A percentile compares a stretch with the other conserved stretches of the same genome.
phyloP scores from a whole-genome alignment of 2,113 vertebrate genomes.

The Melospiza georgiana region DNA sequence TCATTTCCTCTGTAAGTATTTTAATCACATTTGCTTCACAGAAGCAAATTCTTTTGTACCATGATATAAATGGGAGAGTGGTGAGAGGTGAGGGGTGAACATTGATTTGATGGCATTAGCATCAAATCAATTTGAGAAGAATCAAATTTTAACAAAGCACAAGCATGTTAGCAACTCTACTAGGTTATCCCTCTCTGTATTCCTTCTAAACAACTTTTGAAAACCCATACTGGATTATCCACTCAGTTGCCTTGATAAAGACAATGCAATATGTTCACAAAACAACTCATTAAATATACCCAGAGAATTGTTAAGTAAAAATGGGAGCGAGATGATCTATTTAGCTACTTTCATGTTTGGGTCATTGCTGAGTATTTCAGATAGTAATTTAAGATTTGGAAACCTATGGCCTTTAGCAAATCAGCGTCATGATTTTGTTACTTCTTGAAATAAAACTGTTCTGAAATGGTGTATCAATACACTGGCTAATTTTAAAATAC shows the following conservation, averaged over 20 bases:
- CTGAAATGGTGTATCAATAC: neutral
- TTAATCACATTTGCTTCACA: neutral
- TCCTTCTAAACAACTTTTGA: neutral
- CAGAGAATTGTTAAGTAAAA: neutral
- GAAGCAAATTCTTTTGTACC: neutral
- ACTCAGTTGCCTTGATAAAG: neutral
- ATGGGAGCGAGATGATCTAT: neutral
- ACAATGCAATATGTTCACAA: neutral
- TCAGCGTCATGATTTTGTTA: neutral
- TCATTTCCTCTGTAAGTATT: neutral
- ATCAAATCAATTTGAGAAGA: neutral
- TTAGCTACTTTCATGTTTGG: neutral
- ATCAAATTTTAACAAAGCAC: neutral
- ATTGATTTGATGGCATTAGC: too few relatives aligned
- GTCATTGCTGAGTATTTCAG: neutral
- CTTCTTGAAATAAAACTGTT: neutral
- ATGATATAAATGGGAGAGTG: neutral
- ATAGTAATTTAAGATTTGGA: neutral
- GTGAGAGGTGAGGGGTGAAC: fast-evolving
- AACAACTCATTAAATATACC: neutral
- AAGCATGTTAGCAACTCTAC: neutral
- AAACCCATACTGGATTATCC: neutral
- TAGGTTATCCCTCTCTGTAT: neutral
- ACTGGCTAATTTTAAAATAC: slow-evolving; percentile 19
- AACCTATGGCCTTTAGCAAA: neutral